phyloP scores from a whole-genome alignment of 2,113 vertebrate species.

The Lichenostomus cassidix region DNA sequence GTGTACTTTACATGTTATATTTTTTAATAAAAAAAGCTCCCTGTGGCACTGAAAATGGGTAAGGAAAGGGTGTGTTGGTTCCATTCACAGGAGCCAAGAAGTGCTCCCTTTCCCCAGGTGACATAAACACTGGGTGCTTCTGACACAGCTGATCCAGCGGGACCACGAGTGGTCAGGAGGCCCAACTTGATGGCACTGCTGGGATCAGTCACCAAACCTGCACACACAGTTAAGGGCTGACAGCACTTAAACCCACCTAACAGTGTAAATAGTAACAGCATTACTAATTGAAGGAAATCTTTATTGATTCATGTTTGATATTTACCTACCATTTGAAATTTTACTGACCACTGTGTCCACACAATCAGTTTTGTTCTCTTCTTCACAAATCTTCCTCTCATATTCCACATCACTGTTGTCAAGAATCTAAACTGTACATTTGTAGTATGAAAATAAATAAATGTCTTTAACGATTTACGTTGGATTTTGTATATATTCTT shows the following conservation, averaged over 20 bases:
- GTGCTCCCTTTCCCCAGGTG: background rate
- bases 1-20: background rate
- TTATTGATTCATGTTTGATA: background rate
- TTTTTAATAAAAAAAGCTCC: background rate
- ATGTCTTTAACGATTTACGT: background rate
- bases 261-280: background rate
- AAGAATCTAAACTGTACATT: background rate
- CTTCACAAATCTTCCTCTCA: background rate
- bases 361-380: background rate
- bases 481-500: background rate
- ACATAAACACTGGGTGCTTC: accelerated
- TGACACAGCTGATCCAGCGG: background rate
- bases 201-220: accelerated
- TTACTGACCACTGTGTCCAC: background rate
- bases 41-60: accelerated
- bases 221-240: background rate
- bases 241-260: background rate
- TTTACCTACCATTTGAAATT: background rate
- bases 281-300: background rate
- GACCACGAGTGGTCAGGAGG: accelerated
- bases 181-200: accelerated
- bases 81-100: accelerated
- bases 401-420: background rate
- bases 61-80: accelerated
- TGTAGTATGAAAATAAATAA: background rate